These are phyloP conservation scores for Pomacea maculata DNA, from an alignment of 1,140 invertebrate species.

Conservation along the genomic window DNA sequence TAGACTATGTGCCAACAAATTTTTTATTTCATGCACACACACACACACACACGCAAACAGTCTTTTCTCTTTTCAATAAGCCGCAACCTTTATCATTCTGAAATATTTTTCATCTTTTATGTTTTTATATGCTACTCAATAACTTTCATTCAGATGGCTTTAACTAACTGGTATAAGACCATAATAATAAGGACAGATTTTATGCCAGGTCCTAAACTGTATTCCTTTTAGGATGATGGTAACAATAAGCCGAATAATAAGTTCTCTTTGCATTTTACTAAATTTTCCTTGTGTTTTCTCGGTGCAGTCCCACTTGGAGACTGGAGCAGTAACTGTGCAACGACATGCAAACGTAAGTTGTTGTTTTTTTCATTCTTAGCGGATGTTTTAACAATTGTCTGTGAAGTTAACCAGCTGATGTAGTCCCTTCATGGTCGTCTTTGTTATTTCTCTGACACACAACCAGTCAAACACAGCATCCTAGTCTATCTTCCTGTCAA, in stretches of 20 bases:
- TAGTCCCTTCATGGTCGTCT: neutral
- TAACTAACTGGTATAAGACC: neutral
- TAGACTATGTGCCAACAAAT: no score
- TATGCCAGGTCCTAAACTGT: neutral
- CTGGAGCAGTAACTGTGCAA: slow-evolving; percentile 3
- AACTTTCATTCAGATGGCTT: neutral
- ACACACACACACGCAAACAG: no score
- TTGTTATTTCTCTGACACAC: neutral
- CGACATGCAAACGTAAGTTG: slow-evolving; percentile 18
- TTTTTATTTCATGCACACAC: no score
- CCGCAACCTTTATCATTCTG: neutral
- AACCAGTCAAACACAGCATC: neutral
- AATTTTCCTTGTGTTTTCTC: neutral
- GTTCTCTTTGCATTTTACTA: neutral
- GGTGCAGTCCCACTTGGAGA: slow-evolving; percentile 13
- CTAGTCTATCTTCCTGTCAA: no score
- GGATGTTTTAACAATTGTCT: no score
- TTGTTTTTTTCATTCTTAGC: neutral
- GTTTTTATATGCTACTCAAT: neutral
- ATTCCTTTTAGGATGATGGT: neutral
- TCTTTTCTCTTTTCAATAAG: neutral
- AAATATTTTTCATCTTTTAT: neutral
- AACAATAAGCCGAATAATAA: neutral
- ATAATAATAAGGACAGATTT: neutral
- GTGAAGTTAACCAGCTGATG: no score